phyloP scores from a whole-genome alignment of 2,113 vertebrate genomes.

The Lutjanus erythropterus region DNA sequence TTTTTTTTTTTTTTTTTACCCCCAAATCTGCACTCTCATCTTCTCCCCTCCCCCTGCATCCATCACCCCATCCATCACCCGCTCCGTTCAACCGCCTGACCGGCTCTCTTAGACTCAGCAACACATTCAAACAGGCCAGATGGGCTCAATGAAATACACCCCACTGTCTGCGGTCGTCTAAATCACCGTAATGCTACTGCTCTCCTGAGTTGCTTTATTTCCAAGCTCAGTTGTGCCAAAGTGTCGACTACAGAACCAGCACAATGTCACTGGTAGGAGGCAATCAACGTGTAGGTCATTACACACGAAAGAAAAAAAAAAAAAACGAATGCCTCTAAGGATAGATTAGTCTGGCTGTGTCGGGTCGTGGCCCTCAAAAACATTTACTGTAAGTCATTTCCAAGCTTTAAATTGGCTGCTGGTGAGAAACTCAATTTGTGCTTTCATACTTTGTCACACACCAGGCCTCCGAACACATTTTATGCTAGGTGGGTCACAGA shows the following conservation, averaged over 20 bases:
- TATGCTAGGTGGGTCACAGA: constrained; percentile 54
- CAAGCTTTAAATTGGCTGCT: constrained; percentile 48
- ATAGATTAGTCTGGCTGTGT: constrained; percentile 9
- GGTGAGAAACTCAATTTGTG: constrained; percentile 47
- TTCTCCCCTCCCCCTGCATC: constrained; percentile 47
- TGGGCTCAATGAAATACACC: constrained; percentile 65
- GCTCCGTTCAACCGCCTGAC: constrained; percentile 50
- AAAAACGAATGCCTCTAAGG: neutral
- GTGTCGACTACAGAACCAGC: constrained; percentile 27
- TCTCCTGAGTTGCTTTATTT: constrained; percentile 48
- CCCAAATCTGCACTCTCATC: constrained; percentile 81
- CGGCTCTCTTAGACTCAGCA: constrained; percentile 64
- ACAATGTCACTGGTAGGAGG: constrained; percentile 5
- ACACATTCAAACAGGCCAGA: constrained; percentile 71
- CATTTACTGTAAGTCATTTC: constrained; percentile 55
- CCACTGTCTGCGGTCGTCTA: constrained; percentile 33
- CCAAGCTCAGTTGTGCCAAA: constrained; percentile 26
- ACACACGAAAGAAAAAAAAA: constrained; percentile 6
- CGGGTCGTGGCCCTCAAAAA: constrained; percentile 31
- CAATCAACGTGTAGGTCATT: constrained; percentile 16
- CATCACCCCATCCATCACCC: constrained; percentile 67
- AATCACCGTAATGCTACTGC: constrained; percentile 50
- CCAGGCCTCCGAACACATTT: constrained; percentile 35
- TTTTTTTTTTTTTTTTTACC: constrained; percentile 31
- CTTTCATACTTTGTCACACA: constrained; percentile 45